Conservation (phyloP, 2,797 vertebrate species). For the Sebastes matsubarae region DNA sequence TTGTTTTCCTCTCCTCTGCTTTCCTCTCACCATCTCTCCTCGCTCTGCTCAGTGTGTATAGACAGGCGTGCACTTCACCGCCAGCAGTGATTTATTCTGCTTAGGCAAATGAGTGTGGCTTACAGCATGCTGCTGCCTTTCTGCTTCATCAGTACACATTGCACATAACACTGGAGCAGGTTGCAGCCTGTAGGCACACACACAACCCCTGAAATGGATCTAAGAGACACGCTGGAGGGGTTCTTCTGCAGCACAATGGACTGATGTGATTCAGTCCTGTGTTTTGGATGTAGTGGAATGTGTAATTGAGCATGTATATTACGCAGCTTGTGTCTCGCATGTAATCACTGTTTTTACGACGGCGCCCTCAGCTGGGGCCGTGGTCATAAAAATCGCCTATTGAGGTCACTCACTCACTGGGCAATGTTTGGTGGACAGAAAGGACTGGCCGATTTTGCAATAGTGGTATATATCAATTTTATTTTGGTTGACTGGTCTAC, state of each 20-base stretch:
- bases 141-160: slow-evolving; percentile 80
- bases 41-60: slow-evolving; percentile 56
- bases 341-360: slow-evolving; percentile 47
- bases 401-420: slow-evolving; percentile 17
- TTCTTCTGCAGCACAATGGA: slow-evolving; percentile 61
- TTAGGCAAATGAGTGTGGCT: slow-evolving; percentile 79
- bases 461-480: neutral
- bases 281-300: slow-evolving; percentile 63
- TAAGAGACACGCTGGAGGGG: slow-evolving; percentile 72
- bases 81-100: slow-evolving; percentile 80
- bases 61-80: slow-evolving; percentile 71
- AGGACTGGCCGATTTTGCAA: neutral
- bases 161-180: slow-evolving; percentile 74
- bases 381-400: neutral
- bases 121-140: slow-evolving; percentile 74
- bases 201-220: slow-evolving; percentile 76
- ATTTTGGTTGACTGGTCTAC: neutral
- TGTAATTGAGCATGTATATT: slow-evolving; percentile 66
- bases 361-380: neutral
- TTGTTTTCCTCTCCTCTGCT: slow-evolving; percentile 34
- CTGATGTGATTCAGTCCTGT: slow-evolving; percentile 70
- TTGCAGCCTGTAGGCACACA: slow-evolving; percentile 72
- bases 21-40: slow-evolving; percentile 17
- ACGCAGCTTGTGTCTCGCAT: slow-evolving; percentile 41
- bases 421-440: neutral